Evolutionary conservation across 2,797 vertebrate species (phyloP), one percentile per base, ranked within the genome.

Genomic region (Scomberomorus guttatus): DNA sequence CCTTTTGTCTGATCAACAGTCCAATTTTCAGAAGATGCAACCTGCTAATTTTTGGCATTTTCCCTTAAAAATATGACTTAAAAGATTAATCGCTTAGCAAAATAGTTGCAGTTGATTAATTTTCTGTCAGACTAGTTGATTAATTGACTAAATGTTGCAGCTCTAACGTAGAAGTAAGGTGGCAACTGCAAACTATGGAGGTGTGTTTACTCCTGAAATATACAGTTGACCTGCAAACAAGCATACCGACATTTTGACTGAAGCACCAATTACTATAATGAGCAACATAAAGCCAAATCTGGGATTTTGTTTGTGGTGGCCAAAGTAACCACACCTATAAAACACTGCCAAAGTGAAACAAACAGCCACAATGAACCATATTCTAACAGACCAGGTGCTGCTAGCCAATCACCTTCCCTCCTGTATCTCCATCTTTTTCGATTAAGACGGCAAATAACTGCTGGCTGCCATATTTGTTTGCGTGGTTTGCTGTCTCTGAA

Each of bases 341-440:
- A 59, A 11, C 24, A 5, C 0, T n/a, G 62, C 54, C 68, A 61
- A 13, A 29, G 22, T 50, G 51, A 73, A 67, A 73, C 46, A 69
- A 79, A 62, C 46, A 61, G 55, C n/a, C 24, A 4, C 51, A 62
- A 72, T 59, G 59, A 78, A 14, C 51, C 39, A 4, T 15, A 0
- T 10, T 81, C 25, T 18, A 72, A 24, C 52, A 48, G 62, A 70
- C 22, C 88, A 85, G 82, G 56, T 85, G 80, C 48, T 85, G 78
- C 48, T 6, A 4, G 24, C 55, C 66, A 48, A 29, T 81, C 77
- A 24, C 5, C 61, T 52, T 37, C 42, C 18, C 48, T 15, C 44
- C 15, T 42, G 39, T 13, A 14, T 14, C 39, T 42, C 39, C 39
- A 15, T 69, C 27, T 10, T 65, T 71, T 4, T 54, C 10, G 65